Conservation (phyloP, 2,888 invertebrate species). For the Chaitophorus viminalis region DNA sequence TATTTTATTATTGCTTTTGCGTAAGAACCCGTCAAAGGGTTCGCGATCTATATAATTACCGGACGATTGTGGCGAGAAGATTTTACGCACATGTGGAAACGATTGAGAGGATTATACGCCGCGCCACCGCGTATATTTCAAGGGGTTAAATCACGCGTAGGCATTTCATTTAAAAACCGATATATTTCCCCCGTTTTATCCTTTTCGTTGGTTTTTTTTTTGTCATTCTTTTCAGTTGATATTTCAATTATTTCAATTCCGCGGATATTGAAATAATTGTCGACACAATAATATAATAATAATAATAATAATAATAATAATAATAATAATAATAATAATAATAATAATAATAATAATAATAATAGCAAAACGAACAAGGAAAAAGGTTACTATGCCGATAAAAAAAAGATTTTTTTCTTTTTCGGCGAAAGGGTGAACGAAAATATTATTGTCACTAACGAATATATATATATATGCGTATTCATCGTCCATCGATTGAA, state of each 20-base stretch:
- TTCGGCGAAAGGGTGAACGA: conserved; percentile 50
- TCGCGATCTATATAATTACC: conserved; percentile 54
- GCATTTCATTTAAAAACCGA: conserved; percentile 53
- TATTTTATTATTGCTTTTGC: conserved; percentile 1
- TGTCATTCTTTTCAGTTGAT: conserved; percentile 25
- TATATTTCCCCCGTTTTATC: conserved; percentile 54
- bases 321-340: too few relatives aligned
- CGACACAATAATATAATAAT: conserved; percentile 27
- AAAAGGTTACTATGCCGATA: conserved; percentile 20
- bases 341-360: conserved; percentile 44
- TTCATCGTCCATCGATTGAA: conserved; percentile 40
- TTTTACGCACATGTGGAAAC: conserved; percentile 60
- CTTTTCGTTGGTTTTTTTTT: neutral
- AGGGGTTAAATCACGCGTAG: conserved; percentile 51
- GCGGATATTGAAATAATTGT: conserved; percentile 54
- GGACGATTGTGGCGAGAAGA: conserved; percentile 58
- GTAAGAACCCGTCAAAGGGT: conserved; percentile 48
- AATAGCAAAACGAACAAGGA: conserved; percentile 31
- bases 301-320: too few relatives aligned
- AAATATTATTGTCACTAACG: conserved; percentile 32
- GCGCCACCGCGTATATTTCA: conserved; percentile 25
- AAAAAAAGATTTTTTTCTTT: conserved; percentile 40
- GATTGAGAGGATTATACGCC: conserved; percentile 59
- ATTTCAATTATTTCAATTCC: conserved; percentile 56
- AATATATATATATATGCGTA: conserved; percentile 50